A percentile compares a stretch with the other conserved stretches of the same genome.
Conservation (phyloP, 2,797 vertebrate genomes). For the Malacoctenus gilli region DNA sequence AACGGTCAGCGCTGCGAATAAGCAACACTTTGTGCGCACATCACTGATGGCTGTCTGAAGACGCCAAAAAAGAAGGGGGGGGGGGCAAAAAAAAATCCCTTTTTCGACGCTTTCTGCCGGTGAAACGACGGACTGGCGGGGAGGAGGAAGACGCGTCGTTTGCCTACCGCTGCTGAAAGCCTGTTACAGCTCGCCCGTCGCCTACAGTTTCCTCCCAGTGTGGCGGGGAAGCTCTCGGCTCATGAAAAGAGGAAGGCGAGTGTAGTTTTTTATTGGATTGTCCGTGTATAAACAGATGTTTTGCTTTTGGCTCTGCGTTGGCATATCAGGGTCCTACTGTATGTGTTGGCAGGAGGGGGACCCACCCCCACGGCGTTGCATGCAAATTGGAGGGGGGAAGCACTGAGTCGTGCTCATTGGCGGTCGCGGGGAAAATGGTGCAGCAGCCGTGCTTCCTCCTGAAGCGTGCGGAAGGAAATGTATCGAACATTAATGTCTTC, state of each 20-base stretch:
- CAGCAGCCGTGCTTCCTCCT: too few relatives aligned
- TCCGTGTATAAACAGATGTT: constrained; percentile 20
- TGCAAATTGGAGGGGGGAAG: constrained; percentile 13
- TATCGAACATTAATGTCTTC: too few relatives aligned
- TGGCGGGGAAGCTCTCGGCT: background rate
- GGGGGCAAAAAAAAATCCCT: too few relatives aligned
- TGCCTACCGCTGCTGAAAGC: background rate
- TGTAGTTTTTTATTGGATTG: constrained; percentile 9
- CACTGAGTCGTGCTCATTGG: background rate
- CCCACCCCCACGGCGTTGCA: constrained; percentile 2
- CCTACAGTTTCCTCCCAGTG: constrained; percentile 2
- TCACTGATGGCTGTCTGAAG: too few relatives aligned
- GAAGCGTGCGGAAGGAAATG: too few relatives aligned
- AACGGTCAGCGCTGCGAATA: too few relatives aligned
- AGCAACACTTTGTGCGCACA: too few relatives aligned
- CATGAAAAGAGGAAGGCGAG: background rate
- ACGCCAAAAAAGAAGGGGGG: too few relatives aligned
- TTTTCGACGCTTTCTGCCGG: too few relatives aligned
- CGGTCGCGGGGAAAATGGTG: background rate
- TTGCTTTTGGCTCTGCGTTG: constrained; percentile 19
- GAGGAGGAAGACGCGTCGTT: too few relatives aligned
- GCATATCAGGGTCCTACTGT: constrained; percentile 2
- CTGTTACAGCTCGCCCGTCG: constrained; percentile 1
- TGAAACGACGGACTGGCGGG: too few relatives aligned
- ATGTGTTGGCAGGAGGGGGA: constrained; percentile 5